Base-by-base conservation (phyloP, 2,888 invertebrate species). In the Apotomis turbidana region DNA sequence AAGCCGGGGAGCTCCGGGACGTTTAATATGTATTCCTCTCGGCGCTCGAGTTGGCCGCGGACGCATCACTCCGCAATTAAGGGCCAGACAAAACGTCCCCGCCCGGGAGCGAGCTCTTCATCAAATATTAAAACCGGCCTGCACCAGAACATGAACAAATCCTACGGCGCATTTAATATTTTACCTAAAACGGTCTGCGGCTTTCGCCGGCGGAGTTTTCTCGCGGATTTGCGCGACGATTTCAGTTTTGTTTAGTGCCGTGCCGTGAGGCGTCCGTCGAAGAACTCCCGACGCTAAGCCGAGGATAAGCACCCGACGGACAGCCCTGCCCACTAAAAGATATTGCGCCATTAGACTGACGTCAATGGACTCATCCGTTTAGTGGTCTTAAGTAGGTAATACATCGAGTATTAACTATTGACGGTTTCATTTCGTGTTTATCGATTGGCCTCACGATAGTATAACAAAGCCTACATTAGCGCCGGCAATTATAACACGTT, bases 111-210 rank as follows among this genome's bases (percentile, higher is more conserved):
- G 79, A 77, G 84, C 83, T 85, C 83, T 86, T 87, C 86, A 90
- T 90, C 85, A 88, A 91, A 88, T 91, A 92, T 91, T 90, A 88
- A 91, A 86, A 78, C 77, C 77, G 76, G 83, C 81, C 83, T 81
- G 84, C 83, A 80, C 81, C 83, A 77, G 84, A 80, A 82, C 84
- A 80, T 78, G 85, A 83, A 85, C 87, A 88, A 90, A 90, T 90
- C 87, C 87, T 83, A 86, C 85, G 83, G 83, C 83, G 85, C 85
- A 85, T 89, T 91, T 90, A 92, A 93, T 92, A 93, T 92, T 91
- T 92, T 85, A 91, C 86, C 86, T 84, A 88, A 89, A 90, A 88
- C 87, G 84, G 88, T 89, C 89, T 90, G 90, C 84, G 90, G 90
- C 85, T 87, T 85, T 83, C 85, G 83, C 77, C 81, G 81, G 73